phyloP scores from a whole-genome alignment of 2,797 vertebrate genomes.

The Anableps anableps region DNA sequence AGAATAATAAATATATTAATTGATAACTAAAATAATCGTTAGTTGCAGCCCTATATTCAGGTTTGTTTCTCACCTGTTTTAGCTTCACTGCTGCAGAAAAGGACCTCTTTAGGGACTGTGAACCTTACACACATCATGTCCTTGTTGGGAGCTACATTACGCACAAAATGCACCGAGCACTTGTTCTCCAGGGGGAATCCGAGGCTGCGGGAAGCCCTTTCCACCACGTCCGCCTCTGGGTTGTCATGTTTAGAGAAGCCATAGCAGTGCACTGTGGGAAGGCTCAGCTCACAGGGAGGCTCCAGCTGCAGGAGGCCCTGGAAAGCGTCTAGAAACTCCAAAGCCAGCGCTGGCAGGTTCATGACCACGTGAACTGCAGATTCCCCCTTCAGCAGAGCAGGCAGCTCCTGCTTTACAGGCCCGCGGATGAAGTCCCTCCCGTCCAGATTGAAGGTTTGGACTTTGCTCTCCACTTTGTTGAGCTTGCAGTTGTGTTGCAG shows the following conservation, averaged over 20 bases:
- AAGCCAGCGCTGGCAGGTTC: slow-evolving; percentile 93
- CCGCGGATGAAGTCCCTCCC: slow-evolving; percentile 91
- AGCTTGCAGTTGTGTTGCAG: slow-evolving; percentile 92
- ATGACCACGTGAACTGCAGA: slow-evolving; percentile 87
- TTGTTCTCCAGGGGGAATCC: slow-evolving; percentile 79
- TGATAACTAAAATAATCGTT: no score
- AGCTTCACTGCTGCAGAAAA: slow-evolving; percentile 77
- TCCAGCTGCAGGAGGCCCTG: slow-evolving; percentile 81
- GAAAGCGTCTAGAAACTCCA: slow-evolving; percentile 91
- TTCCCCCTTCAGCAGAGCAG: slow-evolving; percentile 73
- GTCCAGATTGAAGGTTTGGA: slow-evolving; percentile 90
- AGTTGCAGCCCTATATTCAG: background rate
- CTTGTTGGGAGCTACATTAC: slow-evolving; percentile 95
- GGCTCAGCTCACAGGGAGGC: slow-evolving; percentile 35
- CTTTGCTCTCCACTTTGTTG: slow-evolving; percentile 89
- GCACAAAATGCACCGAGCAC: slow-evolving; percentile 88
- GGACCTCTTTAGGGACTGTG: slow-evolving; percentile 83
- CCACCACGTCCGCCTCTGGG: slow-evolving; percentile 83
- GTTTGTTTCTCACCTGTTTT: slow-evolving; percentile 78
- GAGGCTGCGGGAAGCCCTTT: slow-evolving; percentile 81
- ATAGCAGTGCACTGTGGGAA: slow-evolving; percentile 92
- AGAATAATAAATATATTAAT: no score
- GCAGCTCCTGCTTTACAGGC: slow-evolving; percentile 85
- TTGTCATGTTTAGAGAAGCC: slow-evolving; percentile 90
- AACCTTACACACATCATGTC: slow-evolving; percentile 97